phyloP scores from a whole-genome alignment of 1,140 invertebrate genomes.

The Coenobita brevimanus region DNA sequence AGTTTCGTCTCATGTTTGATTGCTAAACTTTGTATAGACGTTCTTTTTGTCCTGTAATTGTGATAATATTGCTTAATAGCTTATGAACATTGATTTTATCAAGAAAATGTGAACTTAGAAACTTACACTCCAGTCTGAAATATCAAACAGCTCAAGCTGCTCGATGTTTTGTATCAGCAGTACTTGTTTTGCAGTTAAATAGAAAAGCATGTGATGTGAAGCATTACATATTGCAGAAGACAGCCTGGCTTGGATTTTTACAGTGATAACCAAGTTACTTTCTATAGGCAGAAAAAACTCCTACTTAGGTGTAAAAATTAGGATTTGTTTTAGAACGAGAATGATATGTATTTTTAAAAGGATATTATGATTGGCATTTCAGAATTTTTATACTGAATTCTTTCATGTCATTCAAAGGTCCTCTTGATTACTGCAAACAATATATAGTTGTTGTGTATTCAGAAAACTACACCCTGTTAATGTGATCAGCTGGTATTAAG shows the following conservation, averaged over 20 bases:
- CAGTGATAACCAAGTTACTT: not conserved
- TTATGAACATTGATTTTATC: too few relatives aligned
- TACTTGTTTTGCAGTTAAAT: not conserved
- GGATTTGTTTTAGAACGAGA: not conserved
- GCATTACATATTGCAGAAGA: not conserved
- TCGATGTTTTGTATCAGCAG: not conserved
- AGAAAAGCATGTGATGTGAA: too few relatives aligned
- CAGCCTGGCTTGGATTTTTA: conserved; percentile 25
- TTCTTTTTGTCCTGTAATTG: not conserved
- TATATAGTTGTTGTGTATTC: conserved; percentile 1
- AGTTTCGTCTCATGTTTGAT: conserved; percentile 6
- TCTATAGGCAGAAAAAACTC: not conserved
- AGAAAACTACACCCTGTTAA: not conserved
- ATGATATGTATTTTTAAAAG: conserved; percentile 16
- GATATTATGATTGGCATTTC: conserved; percentile 1
- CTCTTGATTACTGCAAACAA: not conserved
- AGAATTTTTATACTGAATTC: conserved; percentile 8
- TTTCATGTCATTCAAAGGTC: conserved; percentile 23
- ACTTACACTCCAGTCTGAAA: too few relatives aligned
- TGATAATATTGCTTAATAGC: too few relatives aligned
- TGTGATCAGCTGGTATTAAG: too few relatives aligned
- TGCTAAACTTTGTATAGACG: not conserved
- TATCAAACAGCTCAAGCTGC: too few relatives aligned
- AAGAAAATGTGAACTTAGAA: too few relatives aligned
- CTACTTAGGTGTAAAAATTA: conserved; percentile 11